Percentiles rank a stretch among this genome's conserved stretches.
Evolutionary conservation across 2,888 invertebrate species (phyloP).

Genomic region (Drosophila bunnanda): DNA sequence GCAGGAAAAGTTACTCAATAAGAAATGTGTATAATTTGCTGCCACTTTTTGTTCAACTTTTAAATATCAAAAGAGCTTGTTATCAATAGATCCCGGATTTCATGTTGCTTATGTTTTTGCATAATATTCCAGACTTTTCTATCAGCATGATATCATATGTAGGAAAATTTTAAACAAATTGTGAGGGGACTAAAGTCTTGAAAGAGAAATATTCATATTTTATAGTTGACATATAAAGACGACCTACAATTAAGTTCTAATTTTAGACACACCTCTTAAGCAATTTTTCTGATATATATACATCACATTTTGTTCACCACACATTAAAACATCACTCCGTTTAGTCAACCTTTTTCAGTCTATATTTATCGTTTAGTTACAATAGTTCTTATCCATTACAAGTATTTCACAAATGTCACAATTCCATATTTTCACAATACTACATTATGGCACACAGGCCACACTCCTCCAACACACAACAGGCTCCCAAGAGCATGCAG

Average conservation of each 20-base stretch:
- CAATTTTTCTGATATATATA: not conserved
- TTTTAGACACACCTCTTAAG: not conserved
- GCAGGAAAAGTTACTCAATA: not conserved
- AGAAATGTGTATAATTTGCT: not conserved
- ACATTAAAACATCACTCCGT: constrained; percentile 21
- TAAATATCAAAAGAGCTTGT: not conserved
- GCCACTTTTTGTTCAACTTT: not conserved
- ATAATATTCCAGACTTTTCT: not conserved
- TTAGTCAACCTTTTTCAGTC: constrained; percentile 17
- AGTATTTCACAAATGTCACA: constrained; percentile 5
- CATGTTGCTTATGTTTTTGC: constrained; percentile 17
- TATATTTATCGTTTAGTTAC: constrained; percentile 28
- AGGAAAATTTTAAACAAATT: not conserved
- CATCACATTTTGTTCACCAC: not conserved
- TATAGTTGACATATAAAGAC: too few species aligned
- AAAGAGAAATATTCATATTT: too few species aligned
- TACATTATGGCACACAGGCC: constrained; percentile 66
- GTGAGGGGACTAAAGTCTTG: not conserved
- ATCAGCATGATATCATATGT: constrained; percentile 15
- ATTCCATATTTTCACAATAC: not conserved
- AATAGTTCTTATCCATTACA: constrained; percentile 16
- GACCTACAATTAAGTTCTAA: too few species aligned
- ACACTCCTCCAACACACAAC: constrained; percentile 65
- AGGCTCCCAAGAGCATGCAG: constrained; percentile 59
- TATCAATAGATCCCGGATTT: constrained; percentile 11